Conservation (phyloP, 1,140 invertebrate genomes). For the Heterodera carotae region DNA sequence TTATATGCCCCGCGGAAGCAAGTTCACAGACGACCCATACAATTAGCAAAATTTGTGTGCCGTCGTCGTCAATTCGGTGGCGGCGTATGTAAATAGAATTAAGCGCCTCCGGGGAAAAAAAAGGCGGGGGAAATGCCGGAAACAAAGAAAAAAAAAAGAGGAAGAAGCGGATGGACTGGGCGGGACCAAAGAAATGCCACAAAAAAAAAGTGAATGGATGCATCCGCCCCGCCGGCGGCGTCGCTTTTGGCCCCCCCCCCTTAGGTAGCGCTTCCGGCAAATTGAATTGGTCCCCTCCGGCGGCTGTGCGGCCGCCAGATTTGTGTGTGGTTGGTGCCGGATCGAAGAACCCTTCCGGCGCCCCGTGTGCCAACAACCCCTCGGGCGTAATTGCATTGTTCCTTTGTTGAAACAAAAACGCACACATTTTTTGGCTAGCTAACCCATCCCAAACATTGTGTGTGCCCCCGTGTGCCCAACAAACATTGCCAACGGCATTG, state of each 20-base stretch:
- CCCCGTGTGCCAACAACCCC: no score
- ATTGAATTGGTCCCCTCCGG: not conserved
- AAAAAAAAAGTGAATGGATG: not conserved
- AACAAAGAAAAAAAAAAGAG: not conserved
- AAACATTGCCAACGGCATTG: no score
- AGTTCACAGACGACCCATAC: not conserved
- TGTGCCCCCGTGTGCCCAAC: no score
- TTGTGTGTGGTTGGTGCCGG: no score
- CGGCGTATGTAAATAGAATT: constrained; percentile 2
- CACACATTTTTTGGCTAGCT: no score
- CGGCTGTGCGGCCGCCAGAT: not conserved
- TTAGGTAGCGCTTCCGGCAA: not conserved
- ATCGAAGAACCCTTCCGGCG: not conserved
- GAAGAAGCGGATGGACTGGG: not conserved
- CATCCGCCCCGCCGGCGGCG: not conserved
- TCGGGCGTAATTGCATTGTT: not conserved
- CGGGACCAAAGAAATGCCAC: not conserved
- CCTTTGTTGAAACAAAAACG: not conserved
- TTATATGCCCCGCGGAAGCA: no score
- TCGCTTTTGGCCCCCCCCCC: not conserved
- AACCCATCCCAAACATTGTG: not conserved
- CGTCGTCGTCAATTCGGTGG: not conserved
- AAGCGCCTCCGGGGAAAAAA: not conserved
- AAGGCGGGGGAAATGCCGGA: not conserved
- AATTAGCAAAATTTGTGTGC: constrained; percentile 20